Base-by-base conservation (phyloP, 2,888 invertebrate genomes). In the Aphodius sticticus region DNA sequence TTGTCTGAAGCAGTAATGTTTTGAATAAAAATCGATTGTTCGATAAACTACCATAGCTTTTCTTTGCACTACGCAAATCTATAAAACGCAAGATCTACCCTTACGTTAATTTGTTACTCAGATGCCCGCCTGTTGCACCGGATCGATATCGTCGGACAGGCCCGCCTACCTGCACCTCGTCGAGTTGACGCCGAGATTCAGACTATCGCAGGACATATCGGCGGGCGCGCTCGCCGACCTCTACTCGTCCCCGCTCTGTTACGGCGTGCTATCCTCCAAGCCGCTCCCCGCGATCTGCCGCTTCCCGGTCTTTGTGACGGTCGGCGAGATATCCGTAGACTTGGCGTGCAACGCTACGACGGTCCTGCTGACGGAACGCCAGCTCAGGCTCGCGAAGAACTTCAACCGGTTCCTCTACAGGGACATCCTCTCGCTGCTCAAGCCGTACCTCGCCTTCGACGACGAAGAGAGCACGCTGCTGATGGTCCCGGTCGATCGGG, bases 361-460 rank as follows among this genome's bases (percentile, higher is more conserved):
- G 2, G 82, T 93, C 0, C 79, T 80, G 0, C 86, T 95, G 5
- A 88, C 88, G 2, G 78, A 86, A 0, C 85, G 89, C 0, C 87
- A 95, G 82, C 88, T 96, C 72, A 83, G 89, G 0, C 84, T 88
- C 26, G 84, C 95, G 80, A 91, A 88, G 85, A 89, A 90, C 16
- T 97, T 96, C 86, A 96, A 97, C 86, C 91, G 91, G 72, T 92
- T 95, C 86, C 83, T 97, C n/a, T 96, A 96, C 86, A 91, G 91
- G 6, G 92, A 95, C 87, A 90, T 97, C 0, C 87, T 97, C 16
- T 89, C 91, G 12, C 86, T 94, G 0, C 91, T 93, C 76, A 93
- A 94, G 84, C 86, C 89, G 35, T 95, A 93, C 86, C 87, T 94
- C 75, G 88, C 92, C 0, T 90, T 92, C 12, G 87, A 88, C 12